Evolutionary conservation across 2,888 invertebrate species (phyloP).

Genomic region (Pseudeuparius sepicola): DNA sequence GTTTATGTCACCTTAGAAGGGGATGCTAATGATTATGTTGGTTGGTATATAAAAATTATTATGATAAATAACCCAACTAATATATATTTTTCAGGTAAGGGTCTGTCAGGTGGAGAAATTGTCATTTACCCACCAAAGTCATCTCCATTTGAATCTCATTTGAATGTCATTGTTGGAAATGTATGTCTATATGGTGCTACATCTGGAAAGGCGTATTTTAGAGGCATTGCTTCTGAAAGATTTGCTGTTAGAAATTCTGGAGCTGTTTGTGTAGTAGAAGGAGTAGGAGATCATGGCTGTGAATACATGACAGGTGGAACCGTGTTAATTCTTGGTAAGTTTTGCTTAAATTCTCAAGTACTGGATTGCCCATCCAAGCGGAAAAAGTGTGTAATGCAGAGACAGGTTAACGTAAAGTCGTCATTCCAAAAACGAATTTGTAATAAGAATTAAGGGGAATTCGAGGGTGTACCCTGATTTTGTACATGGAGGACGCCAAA

Average conservation of each 20-base stretch:
- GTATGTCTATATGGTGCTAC: slow-evolving; percentile 98
- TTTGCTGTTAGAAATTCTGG: slow-evolving; percentile 99
- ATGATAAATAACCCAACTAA: slow-evolving; percentile 29
- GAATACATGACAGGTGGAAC: slow-evolving; percentile 99
- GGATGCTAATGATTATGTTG: slow-evolving; percentile 98
- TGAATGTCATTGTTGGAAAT: slow-evolving; percentile 96
- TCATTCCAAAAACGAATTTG: too few species aligned
- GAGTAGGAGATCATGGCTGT: slow-evolving; percentile 98
- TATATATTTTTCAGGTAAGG: slow-evolving; percentile 46
- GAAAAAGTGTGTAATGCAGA: too few species aligned
- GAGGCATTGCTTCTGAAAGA: slow-evolving; percentile 89
- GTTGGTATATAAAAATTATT: too few species aligned
- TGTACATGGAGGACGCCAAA: too few species aligned
- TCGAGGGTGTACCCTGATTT: too few species aligned
- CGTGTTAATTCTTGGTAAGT: slow-evolving; percentile 63
- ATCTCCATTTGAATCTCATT: slow-evolving; percentile 78
- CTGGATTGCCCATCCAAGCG: too few species aligned
- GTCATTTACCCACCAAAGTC: slow-evolving; percentile 85
- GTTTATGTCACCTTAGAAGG: slow-evolving; percentile 86
- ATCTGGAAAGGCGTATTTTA: slow-evolving; percentile 81
- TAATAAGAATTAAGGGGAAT: too few species aligned
- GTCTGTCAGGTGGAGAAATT: slow-evolving; percentile 90
- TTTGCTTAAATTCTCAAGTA: neutral
- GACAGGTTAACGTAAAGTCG: too few species aligned
- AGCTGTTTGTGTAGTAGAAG: slow-evolving; percentile 90